Evolutionary conservation across 2,113 vertebrate species (phyloP).

Genomic region (Gallinago paraguaiae): DNA sequence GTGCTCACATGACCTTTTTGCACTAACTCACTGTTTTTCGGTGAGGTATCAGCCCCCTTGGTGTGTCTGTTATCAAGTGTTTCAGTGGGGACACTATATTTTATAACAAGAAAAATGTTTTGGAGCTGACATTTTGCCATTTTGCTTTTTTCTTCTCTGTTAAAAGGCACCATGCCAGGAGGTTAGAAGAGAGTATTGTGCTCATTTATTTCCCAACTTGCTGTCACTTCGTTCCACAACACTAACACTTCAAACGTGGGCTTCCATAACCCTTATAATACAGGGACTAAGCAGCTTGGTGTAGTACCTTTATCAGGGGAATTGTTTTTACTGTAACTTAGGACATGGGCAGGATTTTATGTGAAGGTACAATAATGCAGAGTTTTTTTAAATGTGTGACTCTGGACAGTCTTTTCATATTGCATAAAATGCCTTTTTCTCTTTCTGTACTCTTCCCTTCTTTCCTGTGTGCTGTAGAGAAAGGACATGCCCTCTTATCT

Average conservation of each 20-base stretch:
- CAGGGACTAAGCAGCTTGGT: not conserved
- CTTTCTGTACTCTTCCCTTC: not conserved
- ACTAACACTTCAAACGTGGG: not conserved
- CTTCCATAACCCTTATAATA: not conserved
- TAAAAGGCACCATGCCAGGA: constrained; percentile 11
- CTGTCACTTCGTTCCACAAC: constrained; percentile 19
- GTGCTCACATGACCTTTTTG: not conserved
- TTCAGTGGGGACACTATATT: not conserved
- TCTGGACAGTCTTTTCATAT: not conserved
- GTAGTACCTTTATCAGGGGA: not conserved
- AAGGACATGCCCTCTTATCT: not conserved
- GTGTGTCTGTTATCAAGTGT: not conserved
- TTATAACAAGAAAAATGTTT: constrained; percentile 35
- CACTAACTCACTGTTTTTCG: not conserved
- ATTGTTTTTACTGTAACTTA: not conserved
- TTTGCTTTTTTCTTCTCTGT: constrained; percentile 10
- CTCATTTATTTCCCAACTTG: constrained; percentile 40
- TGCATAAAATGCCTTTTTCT: not conserved
- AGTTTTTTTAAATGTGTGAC: not conserved
- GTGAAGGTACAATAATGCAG: not conserved
- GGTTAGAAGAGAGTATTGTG: not conserved
- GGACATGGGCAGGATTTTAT: not conserved
- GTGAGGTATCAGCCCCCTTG: not conserved
- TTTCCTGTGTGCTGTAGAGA: not conserved
- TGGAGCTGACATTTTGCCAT: constrained; percentile 30